Base-by-base conservation (phyloP, 2,888 invertebrate species). In the Dolomedes plantarius region DNA sequence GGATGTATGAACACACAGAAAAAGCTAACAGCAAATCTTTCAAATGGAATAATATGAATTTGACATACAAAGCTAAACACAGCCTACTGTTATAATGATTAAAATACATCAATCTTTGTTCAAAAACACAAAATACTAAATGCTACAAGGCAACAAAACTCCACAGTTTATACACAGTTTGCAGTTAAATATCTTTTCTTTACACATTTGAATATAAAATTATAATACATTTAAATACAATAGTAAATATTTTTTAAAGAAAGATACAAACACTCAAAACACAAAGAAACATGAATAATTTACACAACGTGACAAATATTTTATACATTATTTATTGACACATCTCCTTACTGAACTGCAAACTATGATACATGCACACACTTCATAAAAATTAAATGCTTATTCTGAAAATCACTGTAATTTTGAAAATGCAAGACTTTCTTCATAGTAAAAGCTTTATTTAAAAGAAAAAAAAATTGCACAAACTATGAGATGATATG, bases 171-270 rank as follows among this genome's bases (percentile, higher is more conserved):
- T 56, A 23, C 56, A 56, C 56, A 56, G 23, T 56, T 23, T 56
- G 56, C 23, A 56, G 23, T 56, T 56, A 56, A 56, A 56, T 56
- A 56, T 56, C 23, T 5, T 9, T n/a, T 46, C 56, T 56, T 56
- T 56, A 56, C 56, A 56, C 19, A 56, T 23, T 6, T 23, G 23
- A 23, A 11, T 56, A 56, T 23, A 56, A 56, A 56, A 56, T 56
- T 56, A 56, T 56, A 56, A 56, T 56, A 56, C 56, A 56, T 56
- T 56, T 23, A 56, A 56, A 56, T 56, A 56, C 56, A 56, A 56
- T 56, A 56, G 1, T 23, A 23, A 5, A 56, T 56, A 56, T 46
- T 56, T 56, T 23, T 56, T 11, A 19, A 56, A 56, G 56, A 56
- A 23, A 56, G 23, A 56, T 56, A 56, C 56, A 56, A 56, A 56